Conservation (phyloP, 2,888 invertebrate genomes). For the Penaeus monodon region DNA sequence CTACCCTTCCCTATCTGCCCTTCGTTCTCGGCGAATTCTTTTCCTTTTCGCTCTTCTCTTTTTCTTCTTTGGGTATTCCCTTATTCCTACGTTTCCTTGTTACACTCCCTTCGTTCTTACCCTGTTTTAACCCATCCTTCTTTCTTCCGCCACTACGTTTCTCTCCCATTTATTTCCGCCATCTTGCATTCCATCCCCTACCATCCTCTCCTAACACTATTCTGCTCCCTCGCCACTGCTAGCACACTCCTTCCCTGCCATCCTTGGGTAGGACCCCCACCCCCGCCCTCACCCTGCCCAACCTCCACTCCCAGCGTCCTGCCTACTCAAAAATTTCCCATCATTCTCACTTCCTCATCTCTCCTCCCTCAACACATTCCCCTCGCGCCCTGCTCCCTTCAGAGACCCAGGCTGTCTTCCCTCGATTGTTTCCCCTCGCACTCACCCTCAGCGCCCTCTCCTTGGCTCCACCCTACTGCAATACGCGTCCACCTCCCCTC, state of each 20-base stretch:
- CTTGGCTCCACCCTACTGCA: not conserved
- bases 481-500: no score
- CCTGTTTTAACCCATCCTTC: no score
- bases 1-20: no score
- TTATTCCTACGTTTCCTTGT: no score
- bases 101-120: no score
- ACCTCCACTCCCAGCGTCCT: not conserved
- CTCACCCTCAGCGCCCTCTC: not conserved
- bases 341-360: slow-evolving; percentile 5
- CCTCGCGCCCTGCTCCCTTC: not conserved
- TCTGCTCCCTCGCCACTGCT: slow-evolving; percentile 11
- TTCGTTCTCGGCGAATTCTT: no score
- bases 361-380: not conserved
- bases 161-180: not conserved
- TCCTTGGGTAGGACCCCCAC: not conserved
- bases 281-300: not conserved
- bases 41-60: no score
- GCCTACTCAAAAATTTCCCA: not conserved
- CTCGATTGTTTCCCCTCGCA: not conserved
- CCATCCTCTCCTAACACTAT: slow-evolving; percentile 17
- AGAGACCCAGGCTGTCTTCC: not conserved
- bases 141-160: no score
- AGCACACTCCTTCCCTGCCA: not conserved
- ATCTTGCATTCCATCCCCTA: slow-evolving; percentile 20
- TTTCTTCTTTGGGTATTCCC: no score